phyloP scores from a whole-genome alignment of 2,113 vertebrate species.

The Epinephelus fuscoguttatus region DNA sequence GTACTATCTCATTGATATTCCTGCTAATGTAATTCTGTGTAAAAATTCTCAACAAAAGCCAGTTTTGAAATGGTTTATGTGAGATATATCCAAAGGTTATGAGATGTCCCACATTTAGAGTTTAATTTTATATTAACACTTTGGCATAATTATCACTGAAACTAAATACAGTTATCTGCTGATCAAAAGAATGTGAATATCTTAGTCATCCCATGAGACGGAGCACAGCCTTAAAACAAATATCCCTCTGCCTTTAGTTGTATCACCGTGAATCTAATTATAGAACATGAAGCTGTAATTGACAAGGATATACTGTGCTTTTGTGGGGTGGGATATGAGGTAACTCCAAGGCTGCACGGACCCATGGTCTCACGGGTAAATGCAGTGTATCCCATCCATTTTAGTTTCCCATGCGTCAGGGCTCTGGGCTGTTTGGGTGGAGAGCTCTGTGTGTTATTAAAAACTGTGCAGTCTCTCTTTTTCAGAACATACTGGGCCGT shows the following conservation, averaged over 20 bases:
- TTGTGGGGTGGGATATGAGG: not conserved
- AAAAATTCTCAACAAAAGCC: not conserved
- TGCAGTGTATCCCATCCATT: not conserved
- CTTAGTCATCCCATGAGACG: not conserved
- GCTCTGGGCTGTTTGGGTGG: constrained; percentile 10
- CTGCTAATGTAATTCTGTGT: not conserved
- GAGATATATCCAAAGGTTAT: not conserved
- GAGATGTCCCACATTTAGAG: constrained; percentile 20
- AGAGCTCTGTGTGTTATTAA: constrained; percentile 13
- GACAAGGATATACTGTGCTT: not conserved
- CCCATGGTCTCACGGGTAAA: not conserved
- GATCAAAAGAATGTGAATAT: constrained; percentile 38
- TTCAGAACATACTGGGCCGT: constrained; percentile 13
- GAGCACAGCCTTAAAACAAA: constrained; percentile 7
- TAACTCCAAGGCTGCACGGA: not conserved
- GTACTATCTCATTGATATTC: not conserved
- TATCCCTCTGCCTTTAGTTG: not conserved
- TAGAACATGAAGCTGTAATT: not conserved
- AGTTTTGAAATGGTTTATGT: not conserved
- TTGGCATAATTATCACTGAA: constrained; percentile 18
- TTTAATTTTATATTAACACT: not conserved
- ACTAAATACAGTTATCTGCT: constrained; percentile 15
- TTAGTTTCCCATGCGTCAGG: not conserved
- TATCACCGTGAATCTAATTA: constrained; percentile 6
- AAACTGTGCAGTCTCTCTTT: constrained; percentile 15